Conservation (phyloP, 2,113 vertebrate species). For the Camelus dromedarius region DNA sequence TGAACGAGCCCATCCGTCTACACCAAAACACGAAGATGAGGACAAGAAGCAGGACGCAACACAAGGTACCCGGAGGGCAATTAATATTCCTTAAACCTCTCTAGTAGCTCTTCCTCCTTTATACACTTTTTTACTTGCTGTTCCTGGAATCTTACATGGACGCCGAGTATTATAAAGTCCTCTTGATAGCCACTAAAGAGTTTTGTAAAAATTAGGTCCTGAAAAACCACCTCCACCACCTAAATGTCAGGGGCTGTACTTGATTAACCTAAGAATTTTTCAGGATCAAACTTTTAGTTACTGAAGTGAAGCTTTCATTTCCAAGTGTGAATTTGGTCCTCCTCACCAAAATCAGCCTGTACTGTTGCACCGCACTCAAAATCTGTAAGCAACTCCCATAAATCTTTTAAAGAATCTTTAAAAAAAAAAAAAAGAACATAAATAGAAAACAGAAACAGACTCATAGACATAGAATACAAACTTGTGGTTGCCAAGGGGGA, state of each 20-base stretch:
- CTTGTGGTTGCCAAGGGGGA: no score
- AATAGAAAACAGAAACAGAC: no score
- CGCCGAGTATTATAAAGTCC: neutral
- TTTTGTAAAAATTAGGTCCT: neutral
- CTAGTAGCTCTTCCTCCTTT: neutral
- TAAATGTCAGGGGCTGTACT: neutral
- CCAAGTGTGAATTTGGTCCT: neutral
- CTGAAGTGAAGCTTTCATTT: constrained; percentile 22
- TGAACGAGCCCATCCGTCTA: neutral
- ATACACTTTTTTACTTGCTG: neutral
- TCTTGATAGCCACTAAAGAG: neutral
- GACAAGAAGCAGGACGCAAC: neutral
- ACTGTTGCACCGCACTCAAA: neutral
- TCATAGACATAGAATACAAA: no score
- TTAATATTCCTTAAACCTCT: neutral
- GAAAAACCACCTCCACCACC: neutral
- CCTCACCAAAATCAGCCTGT: neutral
- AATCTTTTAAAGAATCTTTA: neutral
- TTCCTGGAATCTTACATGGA: neutral
- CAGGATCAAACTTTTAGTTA: neutral
- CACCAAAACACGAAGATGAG: neutral
- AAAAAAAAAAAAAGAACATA: no score
- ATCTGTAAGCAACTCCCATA: neutral
- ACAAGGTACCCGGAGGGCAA: neutral
- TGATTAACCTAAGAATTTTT: neutral